These are phyloP conservation scores for Littorina saxatilis DNA, from an alignment of 1,140 invertebrate genomes.

Conservation along the genomic window DNA sequence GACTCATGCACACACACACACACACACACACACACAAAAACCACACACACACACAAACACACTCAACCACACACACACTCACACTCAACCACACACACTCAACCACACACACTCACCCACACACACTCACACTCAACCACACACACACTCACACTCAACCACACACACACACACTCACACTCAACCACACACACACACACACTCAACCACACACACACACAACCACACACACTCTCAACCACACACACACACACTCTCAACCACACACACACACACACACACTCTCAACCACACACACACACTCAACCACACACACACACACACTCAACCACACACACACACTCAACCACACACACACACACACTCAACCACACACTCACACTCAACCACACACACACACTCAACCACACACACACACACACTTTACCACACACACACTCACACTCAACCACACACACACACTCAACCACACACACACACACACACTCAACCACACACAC, in stretches of 20 bases:
- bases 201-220: too few species aligned
- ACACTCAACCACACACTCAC: too few species aligned
- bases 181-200: conserved; percentile 1
- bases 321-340: conserved; percentile 11
- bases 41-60: conserved; percentile 3
- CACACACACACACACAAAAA: neutral
- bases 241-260: too few species aligned
- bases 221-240: too few species aligned
- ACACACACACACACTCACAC: conserved; percentile 6
- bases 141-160: too few species aligned
- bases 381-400: neutral
- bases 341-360: conserved; percentile 2
- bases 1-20: too few species aligned
- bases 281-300: neutral
- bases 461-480: conserved; percentile 2
- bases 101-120: neutral
- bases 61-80: conserved; percentile 21
- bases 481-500: neutral
- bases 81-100: conserved; percentile 6
- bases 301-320: conserved; percentile 24
- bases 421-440: conserved; percentile 22
- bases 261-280: conserved; percentile 7
- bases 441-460: conserved; percentile 11
- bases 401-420: conserved; percentile 1
- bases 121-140: too few species aligned